Percentiles rank a stretch among this genome's conserved stretches.
Conservation (phyloP, 2,888 invertebrate genomes). For the Hyposoter didymator region DNA sequence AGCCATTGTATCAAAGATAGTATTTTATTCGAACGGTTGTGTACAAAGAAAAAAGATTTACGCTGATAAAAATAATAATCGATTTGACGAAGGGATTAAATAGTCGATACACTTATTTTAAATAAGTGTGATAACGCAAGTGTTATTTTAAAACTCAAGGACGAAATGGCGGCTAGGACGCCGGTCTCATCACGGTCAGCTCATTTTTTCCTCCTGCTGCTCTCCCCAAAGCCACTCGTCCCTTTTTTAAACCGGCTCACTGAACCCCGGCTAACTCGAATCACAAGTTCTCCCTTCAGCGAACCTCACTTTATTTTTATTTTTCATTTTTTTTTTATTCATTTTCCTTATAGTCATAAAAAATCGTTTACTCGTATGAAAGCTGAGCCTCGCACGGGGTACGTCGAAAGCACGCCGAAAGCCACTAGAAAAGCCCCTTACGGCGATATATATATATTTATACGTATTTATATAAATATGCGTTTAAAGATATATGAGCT, state of each 20-base stretch:
- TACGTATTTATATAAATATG: constrained; percentile 40
- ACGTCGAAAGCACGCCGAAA: constrained; percentile 70
- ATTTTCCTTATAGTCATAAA: constrained; percentile 55
- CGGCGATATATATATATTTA: constrained; percentile 45
- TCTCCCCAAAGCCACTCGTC: constrained; percentile 2
- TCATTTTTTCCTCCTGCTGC: constrained; percentile 29
- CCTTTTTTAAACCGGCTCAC: constrained; percentile 29
- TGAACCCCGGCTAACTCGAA: constrained; percentile 48
- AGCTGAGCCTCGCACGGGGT: constrained; percentile 65
- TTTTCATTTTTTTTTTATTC: neutral
- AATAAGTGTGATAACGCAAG: constrained; percentile 59
- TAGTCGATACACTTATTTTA: constrained; percentile 58
- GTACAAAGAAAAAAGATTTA: constrained; percentile 74
- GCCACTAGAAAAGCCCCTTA: constrained; percentile 68
- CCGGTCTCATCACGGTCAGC: constrained; percentile 49
- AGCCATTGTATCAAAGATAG: constrained; percentile 71
- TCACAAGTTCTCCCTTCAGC: constrained; percentile 42
- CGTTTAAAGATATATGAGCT: constrained; percentile 50
- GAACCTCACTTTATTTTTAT: constrained; percentile 13
- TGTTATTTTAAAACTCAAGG: constrained; percentile 49
- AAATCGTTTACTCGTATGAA: constrained; percentile 65
- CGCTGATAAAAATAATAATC: constrained; percentile 51
- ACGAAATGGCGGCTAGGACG: constrained; percentile 61
- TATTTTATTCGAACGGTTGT: constrained; percentile 71
- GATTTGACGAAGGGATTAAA: constrained; percentile 51